Conservation (phyloP, 2,113 vertebrate species). For the Morone chrysops region DNA sequence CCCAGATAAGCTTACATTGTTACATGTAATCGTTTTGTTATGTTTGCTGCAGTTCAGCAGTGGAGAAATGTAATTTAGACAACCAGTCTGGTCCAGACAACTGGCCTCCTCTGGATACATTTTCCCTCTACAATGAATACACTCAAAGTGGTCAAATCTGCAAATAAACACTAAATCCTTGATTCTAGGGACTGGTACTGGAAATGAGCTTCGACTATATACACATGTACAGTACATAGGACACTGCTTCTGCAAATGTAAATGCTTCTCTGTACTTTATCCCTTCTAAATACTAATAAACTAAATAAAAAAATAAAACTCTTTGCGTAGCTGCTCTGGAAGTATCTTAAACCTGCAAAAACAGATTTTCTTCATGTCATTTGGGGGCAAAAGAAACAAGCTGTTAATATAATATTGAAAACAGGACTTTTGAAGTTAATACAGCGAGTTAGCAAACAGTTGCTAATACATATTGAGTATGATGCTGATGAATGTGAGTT, state of each 20-base stretch:
- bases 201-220: too few species aligned
- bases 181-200: background rate
- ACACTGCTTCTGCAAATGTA: too few species aligned
- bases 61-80: slow-evolving; percentile 17
- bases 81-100: slow-evolving; percentile 9
- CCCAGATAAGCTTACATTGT: slow-evolving; percentile 21
- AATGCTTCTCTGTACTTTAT: too few species aligned
- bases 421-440: too few species aligned
- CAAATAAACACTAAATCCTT: background rate
- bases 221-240: too few species aligned
- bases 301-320: too few species aligned
- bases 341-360: background rate
- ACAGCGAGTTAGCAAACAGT: background rate
- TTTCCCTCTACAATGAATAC: background rate
- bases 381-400: too few species aligned
- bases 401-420: background rate
- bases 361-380: background rate
- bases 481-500: background rate
- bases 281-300: too few species aligned
- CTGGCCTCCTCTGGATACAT: background rate
- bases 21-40: slow-evolving; percentile 38
- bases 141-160: background rate
- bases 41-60: slow-evolving; percentile 3
- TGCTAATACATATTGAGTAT: too few species aligned
- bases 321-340: background rate